Evolutionary conservation across 2,113 vertebrate genomes (phyloP), one percentile per base, ranked within the genome.

Genomic region (Xenopus laevis): DNA sequence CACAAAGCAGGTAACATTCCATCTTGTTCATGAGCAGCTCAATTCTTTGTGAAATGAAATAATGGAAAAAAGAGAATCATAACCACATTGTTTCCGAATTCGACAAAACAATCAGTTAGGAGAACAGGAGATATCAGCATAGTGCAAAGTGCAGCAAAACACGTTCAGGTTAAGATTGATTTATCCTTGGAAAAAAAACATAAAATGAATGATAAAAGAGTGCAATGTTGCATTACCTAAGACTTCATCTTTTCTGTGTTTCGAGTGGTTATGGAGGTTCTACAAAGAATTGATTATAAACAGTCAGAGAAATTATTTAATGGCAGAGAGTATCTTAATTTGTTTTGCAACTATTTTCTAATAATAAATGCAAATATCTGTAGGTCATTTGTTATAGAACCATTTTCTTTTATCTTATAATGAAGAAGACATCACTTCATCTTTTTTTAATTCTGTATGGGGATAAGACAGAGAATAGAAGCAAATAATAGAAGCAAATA

Each of bases 31-130:
- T n/a, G 33, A 17, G 40, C 30, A 20, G 3, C 63, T 45, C 33
- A 20, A 18, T 46, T 20, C 33, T 46, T 65, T 23, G 58, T 9
- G 63, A 65, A 63, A 52, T 30, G 11, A 27, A 60, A 60, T 23
- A 60, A 60, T 58, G 55, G 55, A 20, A 58, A n/a, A 23, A 71
- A 63, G 46, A 23, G 44, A 71, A 63, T 63, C 46, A 47, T 63
- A 45, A 61, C 58, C 58, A 61, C 52, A 61, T 71, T 71, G 20
- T 71, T 71, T 63, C 44, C 3, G 13, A 62, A 71, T 71, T 16
- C 16, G 40, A 71, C 70, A 71, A 71, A 71, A 60, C 59, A 62
- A 71, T 62, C 70, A 71, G 45, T 71, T 71, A 50, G 8, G 61
- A 15, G 44, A 61, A 71, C 20, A 63, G 57, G 45, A 71, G 59